Evolutionary conservation across 37 sponge, comb jelly and placozoan genomes (phyloP), one percentile per base, ranked within the genome.

Genomic region (Beroe forskalii): DNA sequence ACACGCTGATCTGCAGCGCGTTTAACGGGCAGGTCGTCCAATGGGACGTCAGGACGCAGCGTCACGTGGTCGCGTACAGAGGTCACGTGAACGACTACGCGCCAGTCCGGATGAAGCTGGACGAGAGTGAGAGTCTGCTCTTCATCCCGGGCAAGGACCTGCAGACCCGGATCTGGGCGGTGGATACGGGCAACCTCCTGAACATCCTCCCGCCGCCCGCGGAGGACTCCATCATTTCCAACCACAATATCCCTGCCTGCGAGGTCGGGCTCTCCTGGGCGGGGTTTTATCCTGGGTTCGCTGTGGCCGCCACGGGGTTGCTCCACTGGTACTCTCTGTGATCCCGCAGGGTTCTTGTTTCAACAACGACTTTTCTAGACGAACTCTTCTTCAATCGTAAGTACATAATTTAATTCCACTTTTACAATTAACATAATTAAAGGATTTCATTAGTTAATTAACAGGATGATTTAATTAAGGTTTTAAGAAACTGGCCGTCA

Each of bases 11-110:
- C 40, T 30, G 75, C 40, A 72, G 75, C 35, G 75, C 75, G 22
- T 72, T 72, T 37, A 72, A 72, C 40, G 75, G 75, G 28, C 75
- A 72, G 38, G 75, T 72, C 39, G 75, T 72, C 33, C 75, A 72
- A 20, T 72, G 75, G 75, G 75, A 72, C 20, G 19, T 72, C 22
- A 23, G 75, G 22, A 38, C 40, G 8, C 75, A 37, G 38, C 37
- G 75, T 20, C 75, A 72, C 22, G 75, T 72, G 6, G 40, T 72
- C 6, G 40, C 75, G 12, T 72, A 72, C 40, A 35, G 39, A 4
- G 75, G 75, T 33, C 75, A 72, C 22, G 38, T 72, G 3, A 72
- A 72, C 40, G 75, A 72, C 40, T 72, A 72, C 22, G 75, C 75
- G 6, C 75, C 40, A 20, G 75, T 72, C 4, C 28, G 33, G 40